Conservation (phyloP, 2,888 invertebrate species). For the Noctua fimbriata region DNA sequence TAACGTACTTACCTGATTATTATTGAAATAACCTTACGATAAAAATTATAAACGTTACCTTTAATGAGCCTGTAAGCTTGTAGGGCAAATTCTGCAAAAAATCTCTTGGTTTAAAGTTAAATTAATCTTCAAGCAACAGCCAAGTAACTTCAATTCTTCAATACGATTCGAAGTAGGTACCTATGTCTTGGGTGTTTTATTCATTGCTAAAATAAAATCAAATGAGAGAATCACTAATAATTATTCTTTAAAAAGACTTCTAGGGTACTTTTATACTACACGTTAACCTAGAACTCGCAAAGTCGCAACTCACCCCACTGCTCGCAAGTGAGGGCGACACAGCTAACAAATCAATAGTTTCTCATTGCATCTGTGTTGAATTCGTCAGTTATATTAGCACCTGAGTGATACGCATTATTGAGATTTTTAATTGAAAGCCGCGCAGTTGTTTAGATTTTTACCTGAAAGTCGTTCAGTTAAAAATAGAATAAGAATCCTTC, state of each 20-base stretch:
- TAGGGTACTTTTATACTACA: not conserved
- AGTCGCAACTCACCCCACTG: constrained; percentile 11
- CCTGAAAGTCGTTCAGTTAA: not conserved
- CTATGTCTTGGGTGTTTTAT: not conserved
- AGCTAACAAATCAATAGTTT: constrained; percentile 15
- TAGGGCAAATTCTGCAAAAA: not conserved
- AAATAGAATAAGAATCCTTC: not conserved
- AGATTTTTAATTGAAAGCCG: not conserved
- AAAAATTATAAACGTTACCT: not conserved
- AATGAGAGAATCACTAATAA: not conserved
- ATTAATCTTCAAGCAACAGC: not conserved
- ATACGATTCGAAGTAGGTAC: not conserved
- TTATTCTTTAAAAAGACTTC: not conserved
- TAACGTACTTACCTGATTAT: not conserved
- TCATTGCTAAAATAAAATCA: not conserved
- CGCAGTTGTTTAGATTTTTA: not conserved
- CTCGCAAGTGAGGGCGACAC: constrained; percentile 4
- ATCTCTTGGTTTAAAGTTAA: not conserved
- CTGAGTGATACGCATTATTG: not conserved
- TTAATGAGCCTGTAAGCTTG: not conserved
- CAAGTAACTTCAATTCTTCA: not conserved
- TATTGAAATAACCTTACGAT: not conserved
- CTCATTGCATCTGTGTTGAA: not conserved
- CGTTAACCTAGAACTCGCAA: not conserved
- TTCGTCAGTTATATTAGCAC: constrained; percentile 11